These are phyloP conservation scores for Rhodeus uyekii DNA, from an alignment of 2,797 vertebrate species.

Conservation along the genomic window DNA sequence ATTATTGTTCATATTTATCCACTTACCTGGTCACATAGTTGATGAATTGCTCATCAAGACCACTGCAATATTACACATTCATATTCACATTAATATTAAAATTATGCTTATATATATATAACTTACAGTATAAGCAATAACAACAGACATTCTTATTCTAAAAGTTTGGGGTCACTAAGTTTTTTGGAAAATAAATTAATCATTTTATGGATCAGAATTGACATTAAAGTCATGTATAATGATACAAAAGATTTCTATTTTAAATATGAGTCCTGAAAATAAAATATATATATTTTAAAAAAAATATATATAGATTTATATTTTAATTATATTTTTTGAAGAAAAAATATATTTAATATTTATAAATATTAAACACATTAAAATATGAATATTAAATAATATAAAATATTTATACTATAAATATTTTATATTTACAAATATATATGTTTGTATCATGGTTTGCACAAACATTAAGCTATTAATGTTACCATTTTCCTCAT, in stretches of 20 bases:
- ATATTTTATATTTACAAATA: too few relatives aligned
- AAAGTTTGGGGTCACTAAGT: not conserved
- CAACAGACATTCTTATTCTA: too few relatives aligned
- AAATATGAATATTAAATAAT: too few relatives aligned
- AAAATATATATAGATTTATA: too few relatives aligned
- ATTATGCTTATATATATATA: too few relatives aligned
- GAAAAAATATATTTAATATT: too few relatives aligned
- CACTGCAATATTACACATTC: conserved; percentile 73
- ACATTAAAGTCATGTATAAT: not conserved
- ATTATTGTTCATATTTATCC: not conserved
- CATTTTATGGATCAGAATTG: not conserved
- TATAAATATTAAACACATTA: too few relatives aligned
- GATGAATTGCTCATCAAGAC: conserved; percentile 91
- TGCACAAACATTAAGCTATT: not conserved
- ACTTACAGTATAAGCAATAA: not conserved
- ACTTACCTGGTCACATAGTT: conserved; percentile 95
- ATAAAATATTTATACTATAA: too few relatives aligned
- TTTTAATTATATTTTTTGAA: too few relatives aligned
- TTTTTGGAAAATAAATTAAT: not conserved
- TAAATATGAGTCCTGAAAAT: not conserved
- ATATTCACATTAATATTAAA: too few relatives aligned
- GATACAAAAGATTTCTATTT: not conserved
- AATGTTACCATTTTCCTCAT: not conserved
- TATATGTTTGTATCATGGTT: not conserved
- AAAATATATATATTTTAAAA: too few relatives aligned